These are phyloP conservation scores for Phthorimaea operculella DNA, from an alignment of 1,140 invertebrate genomes.

Conservation along the genomic window DNA sequence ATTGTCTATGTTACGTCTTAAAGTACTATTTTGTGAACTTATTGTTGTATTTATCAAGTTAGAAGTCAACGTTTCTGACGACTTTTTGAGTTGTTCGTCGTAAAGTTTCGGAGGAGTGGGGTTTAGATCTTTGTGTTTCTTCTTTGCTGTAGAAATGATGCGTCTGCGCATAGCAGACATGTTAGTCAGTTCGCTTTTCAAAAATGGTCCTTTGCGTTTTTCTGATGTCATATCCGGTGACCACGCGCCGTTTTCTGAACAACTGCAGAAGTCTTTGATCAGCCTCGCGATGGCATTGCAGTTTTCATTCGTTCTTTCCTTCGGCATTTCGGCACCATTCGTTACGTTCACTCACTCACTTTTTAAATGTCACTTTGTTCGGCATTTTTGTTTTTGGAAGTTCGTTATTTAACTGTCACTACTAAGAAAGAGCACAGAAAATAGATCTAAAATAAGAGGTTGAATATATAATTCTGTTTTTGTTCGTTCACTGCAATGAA, in stretches of 20 bases:
- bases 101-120: constrained; percentile 37
- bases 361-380: neutral
- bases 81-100: constrained; percentile 31
- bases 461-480: too few species aligned
- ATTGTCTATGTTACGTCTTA: constrained; percentile 50
- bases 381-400: neutral
- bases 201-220: constrained; percentile 41
- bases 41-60: constrained; percentile 47
- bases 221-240: constrained; percentile 62
- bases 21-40: constrained; percentile 47
- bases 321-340: constrained; percentile 47
- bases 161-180: constrained; percentile 55
- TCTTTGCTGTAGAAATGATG: constrained; percentile 50
- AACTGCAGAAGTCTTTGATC: constrained; percentile 64
- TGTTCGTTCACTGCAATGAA: too few species aligned
- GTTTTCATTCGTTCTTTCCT: constrained; percentile 42
- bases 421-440: constrained; percentile 42
- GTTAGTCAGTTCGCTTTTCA: constrained; percentile 58
- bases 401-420: constrained; percentile 54
- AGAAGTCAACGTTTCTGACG: constrained; percentile 38
- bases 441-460: constrained; percentile 12
- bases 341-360: neutral
- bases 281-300: constrained; percentile 58
- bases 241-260: constrained; percentile 63
- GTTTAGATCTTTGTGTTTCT: constrained; percentile 29